Base-by-base conservation (phyloP, 1,140 invertebrate species). In the Scaptomyza pallida region DNA sequence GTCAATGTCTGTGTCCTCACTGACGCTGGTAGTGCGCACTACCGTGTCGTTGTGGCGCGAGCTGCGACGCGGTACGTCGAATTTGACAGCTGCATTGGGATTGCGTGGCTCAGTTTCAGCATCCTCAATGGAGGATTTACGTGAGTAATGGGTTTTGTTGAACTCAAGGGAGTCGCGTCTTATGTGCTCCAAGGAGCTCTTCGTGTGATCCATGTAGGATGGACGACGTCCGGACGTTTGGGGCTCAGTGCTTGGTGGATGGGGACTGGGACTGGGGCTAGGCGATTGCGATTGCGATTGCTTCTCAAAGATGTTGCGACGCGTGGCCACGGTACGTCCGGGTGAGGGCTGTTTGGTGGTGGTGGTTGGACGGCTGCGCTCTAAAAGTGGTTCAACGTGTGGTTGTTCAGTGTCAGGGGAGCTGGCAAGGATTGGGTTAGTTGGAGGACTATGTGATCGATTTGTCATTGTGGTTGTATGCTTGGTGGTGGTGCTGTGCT, bases 1-100 rank as follows among this genome's bases (percentile, higher is more conserved):
- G 59, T 94, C 92, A 60, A 96, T 94, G 60, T 94, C 92, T 16
- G 92, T 91, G 65, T 81, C 74, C 8, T 93, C 92, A 33, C 78
- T 72, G 35, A 90, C 69, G 63, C 44, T 16, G 50, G 30, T 47
- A 52, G 21, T 17, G 59, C 40, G 35, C 5, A 37, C 26, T 12
- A 43, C 41, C n/a, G 12, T 13, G 12, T 37, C 33, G 33, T 48
- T 51, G 26, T 33, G 23, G 6, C 47, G 56, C 5, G 56, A 12
- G 16, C 55, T 62, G 30, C 82, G 81, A 5, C 68, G 50, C 0
- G 86, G 89, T 19, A 95, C 93, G 33, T 94, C 94, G 78, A 95
- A 95, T 73, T 94, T 94, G 0, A 93, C 94, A 3, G 81, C 65
- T 1, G 78, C 54, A 61, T 86, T 92, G 8, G 88, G 78, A 52